Base-by-base conservation (phyloP, 1,140 invertebrate species). In the Globodera rostochiensis region DNA sequence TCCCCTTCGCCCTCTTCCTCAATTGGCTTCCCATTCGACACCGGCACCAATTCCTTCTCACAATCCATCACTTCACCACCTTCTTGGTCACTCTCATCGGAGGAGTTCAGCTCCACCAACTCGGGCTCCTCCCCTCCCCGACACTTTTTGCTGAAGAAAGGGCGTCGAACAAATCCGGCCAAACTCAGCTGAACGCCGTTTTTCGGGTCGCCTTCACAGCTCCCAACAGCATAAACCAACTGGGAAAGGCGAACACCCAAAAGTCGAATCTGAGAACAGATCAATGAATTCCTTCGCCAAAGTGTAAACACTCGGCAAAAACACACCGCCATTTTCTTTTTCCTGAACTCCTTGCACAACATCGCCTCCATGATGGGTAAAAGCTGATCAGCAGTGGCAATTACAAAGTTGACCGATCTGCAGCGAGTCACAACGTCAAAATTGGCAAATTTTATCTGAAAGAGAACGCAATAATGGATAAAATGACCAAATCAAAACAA, bases 161-260 rank as follows among this genome's bases (percentile, higher is more conserved):
- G 69, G 19, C 69, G 69, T 71, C 75, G 50, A 3, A 77, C 46
- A 64, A 77, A 77, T 4, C 57, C 57, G 60, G 57, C n/a, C 75
- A 77, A 77, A 64, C 75, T 77, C 15, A 47, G 47, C 50, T 77
- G 75, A 64, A 66, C 74, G 36, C 36, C 77, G 49, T 79, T 79
- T 8, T 57, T 71, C 21, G 25, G 46, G 21, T 19, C 11, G 13
- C 19, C 57, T 64, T 19, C 70, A 25, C 21, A 46, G 69, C 74
- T 67, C 15, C 25, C 49, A n/a, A 45, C 80, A 47, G 21, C 46
- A 67, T 66, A 81, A 47, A 60, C 64, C 25, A 81, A 76, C n/a
- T 60, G 50, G 25, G 80, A 81, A 46, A 81, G 80, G 6, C 80
- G 60, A 66, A 81, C 80, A 47, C 80, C 80, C 47, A 76, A 67